phyloP scores from a whole-genome alignment of 2,888 invertebrate genomes.

The Drepana falcataria region DNA sequence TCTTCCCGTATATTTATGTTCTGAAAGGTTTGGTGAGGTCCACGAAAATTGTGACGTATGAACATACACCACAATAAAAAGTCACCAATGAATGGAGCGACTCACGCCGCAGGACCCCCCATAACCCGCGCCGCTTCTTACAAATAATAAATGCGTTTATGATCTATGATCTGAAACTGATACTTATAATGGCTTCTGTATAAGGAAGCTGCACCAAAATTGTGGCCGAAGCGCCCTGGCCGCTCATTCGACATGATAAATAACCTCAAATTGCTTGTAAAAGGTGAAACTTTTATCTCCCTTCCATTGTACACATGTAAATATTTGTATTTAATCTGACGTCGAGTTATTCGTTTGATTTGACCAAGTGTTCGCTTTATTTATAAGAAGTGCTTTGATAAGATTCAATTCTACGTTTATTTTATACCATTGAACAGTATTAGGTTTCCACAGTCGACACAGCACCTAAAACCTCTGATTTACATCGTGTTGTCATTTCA shows the following conservation, averaged over 20 bases:
- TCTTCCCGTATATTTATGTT: slow-evolving; percentile 60
- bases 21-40: slow-evolving; percentile 46
- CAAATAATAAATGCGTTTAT: slow-evolving; percentile 70
- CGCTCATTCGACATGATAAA: slow-evolving; percentile 59
- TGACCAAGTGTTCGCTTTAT: slow-evolving; percentile 1
- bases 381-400: slow-evolving; percentile 17
- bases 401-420: background rate
- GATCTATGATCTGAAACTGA: slow-evolving; percentile 79
- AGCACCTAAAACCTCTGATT: background rate
- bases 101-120: slow-evolving; percentile 67
- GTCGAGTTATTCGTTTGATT: slow-evolving; percentile 41
- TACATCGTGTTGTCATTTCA: too few relatives aligned
- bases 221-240: slow-evolving; percentile 41
- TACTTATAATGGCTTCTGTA: slow-evolving; percentile 78
- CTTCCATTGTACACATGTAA: slow-evolving; percentile 63
- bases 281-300: slow-evolving; percentile 67
- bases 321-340: slow-evolving; percentile 67
- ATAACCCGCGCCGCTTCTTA: slow-evolving; percentile 46
- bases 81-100: slow-evolving; percentile 58
- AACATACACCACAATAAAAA: slow-evolving; percentile 56
- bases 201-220: slow-evolving; percentile 69
- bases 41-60: slow-evolving; percentile 65
- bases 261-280: slow-evolving; percentile 75
- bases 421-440: background rate
- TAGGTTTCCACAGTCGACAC: background rate